phyloP scores from a whole-genome alignment of 1,140 invertebrate species.

The Parasteatoda tepidariorum region DNA sequence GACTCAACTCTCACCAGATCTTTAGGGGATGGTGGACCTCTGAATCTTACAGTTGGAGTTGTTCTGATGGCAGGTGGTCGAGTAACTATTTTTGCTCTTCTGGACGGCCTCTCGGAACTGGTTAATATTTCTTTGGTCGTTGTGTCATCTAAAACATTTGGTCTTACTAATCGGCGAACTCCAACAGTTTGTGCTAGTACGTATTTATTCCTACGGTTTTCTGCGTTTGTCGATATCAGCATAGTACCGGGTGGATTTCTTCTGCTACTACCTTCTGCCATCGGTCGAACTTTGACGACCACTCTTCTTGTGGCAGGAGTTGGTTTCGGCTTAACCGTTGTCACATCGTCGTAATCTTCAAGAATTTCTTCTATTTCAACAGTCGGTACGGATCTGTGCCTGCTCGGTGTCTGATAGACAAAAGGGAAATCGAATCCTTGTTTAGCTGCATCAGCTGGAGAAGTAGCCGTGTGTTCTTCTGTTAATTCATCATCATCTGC shows the following conservation, averaged over 20 bases:
- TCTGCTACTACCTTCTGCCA: constrained; percentile 36
- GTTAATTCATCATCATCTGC: not conserved
- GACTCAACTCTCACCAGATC: constrained; percentile 32
- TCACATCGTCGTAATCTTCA: constrained; percentile 42
- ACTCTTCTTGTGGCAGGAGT: constrained; percentile 30
- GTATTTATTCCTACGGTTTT: constrained; percentile 49
- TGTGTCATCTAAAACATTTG: constrained; percentile 37
- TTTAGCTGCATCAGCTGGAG: not conserved
- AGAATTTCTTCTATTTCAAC: constrained; percentile 28
- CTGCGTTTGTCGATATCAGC: not conserved
- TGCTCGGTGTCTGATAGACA: constrained; percentile 58
- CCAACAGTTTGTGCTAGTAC: constrained; percentile 47
- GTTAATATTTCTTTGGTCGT: constrained; percentile 59
- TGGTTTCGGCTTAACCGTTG: constrained; percentile 10
- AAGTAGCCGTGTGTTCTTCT: constrained; percentile 10
- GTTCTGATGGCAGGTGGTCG: constrained; percentile 10
- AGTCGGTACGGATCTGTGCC: constrained; percentile 16
- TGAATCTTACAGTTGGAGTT: not conserved
- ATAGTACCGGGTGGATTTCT: constrained; percentile 19
- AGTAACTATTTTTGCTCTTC: constrained; percentile 33
- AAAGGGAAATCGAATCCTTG: constrained; percentile 51
- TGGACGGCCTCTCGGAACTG: constrained; percentile 55
- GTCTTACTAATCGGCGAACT: constrained; percentile 22
- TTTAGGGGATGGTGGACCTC: constrained; percentile 23
- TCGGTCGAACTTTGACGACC: constrained; percentile 37